These are phyloP conservation scores for Dioctria rufipes DNA, from an alignment of 2,888 invertebrate species.

Conservation along the genomic window DNA sequence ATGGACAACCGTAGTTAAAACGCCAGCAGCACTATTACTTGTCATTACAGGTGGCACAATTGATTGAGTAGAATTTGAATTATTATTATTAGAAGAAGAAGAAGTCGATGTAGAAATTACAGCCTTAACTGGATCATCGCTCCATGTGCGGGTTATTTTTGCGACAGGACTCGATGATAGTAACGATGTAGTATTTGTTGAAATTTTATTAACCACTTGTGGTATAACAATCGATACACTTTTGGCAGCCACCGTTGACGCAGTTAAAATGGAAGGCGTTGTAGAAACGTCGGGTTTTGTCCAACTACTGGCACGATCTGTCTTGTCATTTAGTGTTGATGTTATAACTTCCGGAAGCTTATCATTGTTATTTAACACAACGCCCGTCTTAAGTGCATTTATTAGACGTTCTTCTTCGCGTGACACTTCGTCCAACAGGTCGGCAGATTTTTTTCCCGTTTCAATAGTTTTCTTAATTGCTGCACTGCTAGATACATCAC, in stretches of 20 bases:
- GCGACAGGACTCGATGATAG: constrained; percentile 59
- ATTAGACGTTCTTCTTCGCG: constrained; percentile 85
- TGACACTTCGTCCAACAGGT: constrained; percentile 81
- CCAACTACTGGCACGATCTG: constrained; percentile 51
- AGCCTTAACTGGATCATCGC: constrained; percentile 53
- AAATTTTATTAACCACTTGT: constrained; percentile 55
- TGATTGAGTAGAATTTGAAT: neutral
- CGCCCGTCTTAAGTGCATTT: constrained; percentile 84
- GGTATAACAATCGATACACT: constrained; percentile 3
- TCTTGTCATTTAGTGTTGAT: constrained; percentile 58
- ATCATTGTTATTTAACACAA: constrained; percentile 74
- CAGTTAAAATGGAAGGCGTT: constrained; percentile 27
- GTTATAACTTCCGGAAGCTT: constrained; percentile 61
- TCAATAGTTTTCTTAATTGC: constrained; percentile 50
- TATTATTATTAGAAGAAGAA: neutral
- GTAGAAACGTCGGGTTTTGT: constrained; percentile 52
- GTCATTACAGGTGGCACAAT: constrained; percentile 59
- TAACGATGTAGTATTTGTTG: constrained; percentile 50
- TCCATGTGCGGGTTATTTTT: constrained; percentile 66
- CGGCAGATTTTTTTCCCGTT: constrained; percentile 60
- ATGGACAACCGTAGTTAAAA: constrained; percentile 55
- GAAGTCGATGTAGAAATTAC: constrained; percentile 5
- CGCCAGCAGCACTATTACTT: constrained; percentile 59
- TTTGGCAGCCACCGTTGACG: constrained; percentile 40
- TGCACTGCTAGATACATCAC: constrained; percentile 7